Evolutionary conservation across 1,140 invertebrate species (phyloP).

Genomic region (Theocolax elegans): DNA sequence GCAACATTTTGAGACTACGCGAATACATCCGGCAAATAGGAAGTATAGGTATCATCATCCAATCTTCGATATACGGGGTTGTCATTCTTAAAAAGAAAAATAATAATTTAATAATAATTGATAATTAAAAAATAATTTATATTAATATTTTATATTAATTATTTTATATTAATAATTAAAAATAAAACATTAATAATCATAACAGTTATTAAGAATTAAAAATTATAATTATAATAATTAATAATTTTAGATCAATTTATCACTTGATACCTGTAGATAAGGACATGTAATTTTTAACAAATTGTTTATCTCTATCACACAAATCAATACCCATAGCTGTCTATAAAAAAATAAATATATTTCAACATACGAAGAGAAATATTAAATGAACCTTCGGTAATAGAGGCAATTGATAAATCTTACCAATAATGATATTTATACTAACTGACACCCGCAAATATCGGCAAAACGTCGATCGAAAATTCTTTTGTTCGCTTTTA

Average conservation of each 20-base stretch:
- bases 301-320: constrained; percentile 73
- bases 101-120: background rate
- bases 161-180: no score
- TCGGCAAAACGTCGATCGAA: constrained; percentile 78
- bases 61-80: constrained; percentile 70
- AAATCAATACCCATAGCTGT: constrained; percentile 83
- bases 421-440: constrained; percentile 89
- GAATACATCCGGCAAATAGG: constrained; percentile 65
- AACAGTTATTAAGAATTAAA: background rate
- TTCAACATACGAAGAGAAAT: constrained; percentile 30
- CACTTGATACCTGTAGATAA: constrained; percentile 38
- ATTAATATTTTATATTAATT: no score
- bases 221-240: no score
- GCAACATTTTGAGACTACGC: constrained; percentile 73
- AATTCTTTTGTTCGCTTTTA: constrained; percentile 71
- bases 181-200: background rate
- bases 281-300: constrained; percentile 72
- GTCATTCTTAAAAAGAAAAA: constrained; percentile 62
- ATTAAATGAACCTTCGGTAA: background rate
- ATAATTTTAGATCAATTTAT: background rate
- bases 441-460: constrained; percentile 80
- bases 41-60: constrained; percentile 66
- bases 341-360: constrained; percentile 67
- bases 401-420: no score
- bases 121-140: no score